Evolutionary conservation across 2,888 invertebrate species (phyloP).

Genomic region (Sinohyriopsis cumingii): DNA sequence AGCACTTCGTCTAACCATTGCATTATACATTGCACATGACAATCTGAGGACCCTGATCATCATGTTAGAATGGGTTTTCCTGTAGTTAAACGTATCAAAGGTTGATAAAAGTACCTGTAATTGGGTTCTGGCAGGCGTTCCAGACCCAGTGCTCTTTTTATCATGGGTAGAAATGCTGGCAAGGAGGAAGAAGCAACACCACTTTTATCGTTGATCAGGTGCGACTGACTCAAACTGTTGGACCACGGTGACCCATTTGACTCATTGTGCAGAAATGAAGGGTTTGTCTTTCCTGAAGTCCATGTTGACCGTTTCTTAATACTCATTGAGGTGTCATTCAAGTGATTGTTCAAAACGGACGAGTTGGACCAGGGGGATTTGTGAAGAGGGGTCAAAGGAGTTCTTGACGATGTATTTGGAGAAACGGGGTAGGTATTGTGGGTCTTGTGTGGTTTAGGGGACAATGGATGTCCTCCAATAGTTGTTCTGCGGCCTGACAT

Average conservation of each 20-base stretch:
- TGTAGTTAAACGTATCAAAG: not conserved
- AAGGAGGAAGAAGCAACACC: constrained; percentile 49
- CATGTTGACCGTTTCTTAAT: constrained; percentile 35
- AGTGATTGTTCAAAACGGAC: too few species aligned
- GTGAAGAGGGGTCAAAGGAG: too few species aligned
- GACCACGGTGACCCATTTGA: constrained; percentile 18
- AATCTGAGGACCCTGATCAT: not conserved
- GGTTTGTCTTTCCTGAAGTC: constrained; percentile 14
- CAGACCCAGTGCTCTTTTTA: constrained; percentile 55
- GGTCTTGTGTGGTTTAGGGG: too few species aligned
- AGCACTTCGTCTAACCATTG: not conserved
- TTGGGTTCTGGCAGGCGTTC: constrained; percentile 21
- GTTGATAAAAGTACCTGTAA: constrained; percentile 13
- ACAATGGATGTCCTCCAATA: too few species aligned
- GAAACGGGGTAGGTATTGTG: too few species aligned
- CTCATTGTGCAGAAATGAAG: constrained; percentile 9
- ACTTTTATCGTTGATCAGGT: constrained; percentile 1
- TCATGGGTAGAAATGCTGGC: constrained; percentile 55
- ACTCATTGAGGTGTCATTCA: too few species aligned
- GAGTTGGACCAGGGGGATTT: too few species aligned
- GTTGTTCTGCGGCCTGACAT: too few species aligned
- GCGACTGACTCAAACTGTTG: not conserved
- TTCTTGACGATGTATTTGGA: too few species aligned
- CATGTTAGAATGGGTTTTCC: not conserved
- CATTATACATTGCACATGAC: not conserved